phyloP scores from a whole-genome alignment of 2,113 vertebrate genomes.

The Enhydra lutris region DNA sequence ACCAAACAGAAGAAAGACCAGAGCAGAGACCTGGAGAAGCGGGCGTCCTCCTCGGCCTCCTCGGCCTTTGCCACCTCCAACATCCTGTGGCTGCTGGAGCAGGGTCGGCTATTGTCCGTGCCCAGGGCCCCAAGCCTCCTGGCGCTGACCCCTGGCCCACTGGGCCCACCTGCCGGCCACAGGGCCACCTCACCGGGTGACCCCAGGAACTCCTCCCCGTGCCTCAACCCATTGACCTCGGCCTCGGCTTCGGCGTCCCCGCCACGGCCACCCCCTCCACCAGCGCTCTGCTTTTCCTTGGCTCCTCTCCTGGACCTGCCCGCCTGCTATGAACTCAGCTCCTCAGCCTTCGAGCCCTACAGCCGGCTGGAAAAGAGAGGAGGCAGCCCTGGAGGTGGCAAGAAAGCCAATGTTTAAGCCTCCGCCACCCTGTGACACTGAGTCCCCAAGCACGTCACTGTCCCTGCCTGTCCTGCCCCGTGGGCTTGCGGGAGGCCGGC shows the following conservation, averaged over 20 bases:
- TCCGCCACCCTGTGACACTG: not conserved
- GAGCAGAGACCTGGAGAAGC: conserved; percentile 93
- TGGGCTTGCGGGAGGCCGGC: not conserved
- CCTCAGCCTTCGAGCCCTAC: conserved; percentile 95
- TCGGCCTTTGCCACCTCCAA: conserved; percentile 95
- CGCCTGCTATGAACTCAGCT: conserved; percentile 84
- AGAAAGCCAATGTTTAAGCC: conserved; percentile 86
- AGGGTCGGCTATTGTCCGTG: conserved; percentile 88
- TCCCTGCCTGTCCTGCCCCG: not conserved
- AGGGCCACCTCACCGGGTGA: conserved; percentile 81
- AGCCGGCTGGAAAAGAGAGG: conserved; percentile 88
- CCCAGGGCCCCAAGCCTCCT: conserved; percentile 87
- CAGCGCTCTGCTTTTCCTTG: conserved; percentile 84
- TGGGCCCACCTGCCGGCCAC: conserved; percentile 64
- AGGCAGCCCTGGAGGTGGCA: conserved; percentile 76
- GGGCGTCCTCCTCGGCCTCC: conserved; percentile 82
- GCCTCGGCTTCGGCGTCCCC: conserved; percentile 72
- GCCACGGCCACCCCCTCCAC: conserved; percentile 76
- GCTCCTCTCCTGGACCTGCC: conserved; percentile 88
- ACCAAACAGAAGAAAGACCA: conserved; percentile 99
- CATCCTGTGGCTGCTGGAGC: conserved; percentile 94
- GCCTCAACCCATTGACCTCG: conserved; percentile 78
- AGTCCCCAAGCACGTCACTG: not conserved
- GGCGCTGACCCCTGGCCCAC: conserved; percentile 67
- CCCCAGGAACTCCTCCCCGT: conserved; percentile 82